These are phyloP conservation scores for Felis catus DNA, from an alignment of 2,113 vertebrate species.

Conservation along the genomic window F.catus_Fca126_mat1.0 CM031419.1:124696001-124696500, in stretches of 20 bases:
- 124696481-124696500: conserved; percentile 80
- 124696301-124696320: conserved; percentile 48
- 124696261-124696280: conserved; percentile 27
- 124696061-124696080: neutral
- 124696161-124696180: neutral
- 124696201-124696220: neutral
- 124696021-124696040: neutral
- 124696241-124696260: neutral
- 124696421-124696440: conserved; percentile 79
- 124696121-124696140: neutral
- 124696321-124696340: conserved; percentile 57
- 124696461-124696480: conserved; percentile 84
- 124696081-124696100: neutral
- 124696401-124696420: conserved; percentile 75
- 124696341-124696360: conserved; percentile 66
- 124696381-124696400: conserved; percentile 60
- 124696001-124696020: conserved; percentile 35
- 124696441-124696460: conserved; percentile 80
- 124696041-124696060: neutral
- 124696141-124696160: neutral
- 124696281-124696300: conserved; percentile 56
- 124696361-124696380: conserved; percentile 66
- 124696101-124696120: neutral
- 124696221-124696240: neutral
- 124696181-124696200: neutral